phyloP scores from a whole-genome alignment of 2,113 vertebrate species.

The Phyllostomus hastatus region DNA sequence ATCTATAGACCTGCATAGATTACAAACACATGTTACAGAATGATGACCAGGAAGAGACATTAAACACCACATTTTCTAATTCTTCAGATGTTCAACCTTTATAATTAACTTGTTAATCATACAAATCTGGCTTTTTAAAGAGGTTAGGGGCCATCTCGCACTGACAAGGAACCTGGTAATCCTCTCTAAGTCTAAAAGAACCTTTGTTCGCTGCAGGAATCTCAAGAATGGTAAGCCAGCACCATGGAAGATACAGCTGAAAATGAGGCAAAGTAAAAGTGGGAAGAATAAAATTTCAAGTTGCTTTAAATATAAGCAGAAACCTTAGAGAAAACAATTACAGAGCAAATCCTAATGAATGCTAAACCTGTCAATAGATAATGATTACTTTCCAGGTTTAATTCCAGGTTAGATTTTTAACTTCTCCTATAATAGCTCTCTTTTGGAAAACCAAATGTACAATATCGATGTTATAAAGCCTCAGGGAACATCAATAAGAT shows the following conservation, averaged over 20 bases:
- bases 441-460: background rate
- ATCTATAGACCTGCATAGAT: background rate
- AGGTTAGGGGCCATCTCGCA: background rate
- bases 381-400: background rate
- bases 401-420: background rate
- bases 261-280: background rate
- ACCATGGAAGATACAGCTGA: background rate
- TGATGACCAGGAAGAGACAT: background rate
- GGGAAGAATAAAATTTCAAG: background rate
- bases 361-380: background rate
- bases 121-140: background rate
- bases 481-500: background rate
- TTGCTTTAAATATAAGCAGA: background rate
- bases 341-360: background rate
- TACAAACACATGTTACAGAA: background rate
- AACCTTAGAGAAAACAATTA: background rate
- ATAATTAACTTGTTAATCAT: background rate
- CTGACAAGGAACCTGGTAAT: background rate
- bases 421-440: background rate
- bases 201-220: background rate
- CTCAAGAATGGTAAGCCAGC: background rate
- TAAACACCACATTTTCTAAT: background rate
- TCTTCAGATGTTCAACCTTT: background rate
- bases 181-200: background rate
- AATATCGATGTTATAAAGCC: background rate